Conservation (phyloP, 2,888 invertebrate genomes). For the Netelia fuscicornis region DNA sequence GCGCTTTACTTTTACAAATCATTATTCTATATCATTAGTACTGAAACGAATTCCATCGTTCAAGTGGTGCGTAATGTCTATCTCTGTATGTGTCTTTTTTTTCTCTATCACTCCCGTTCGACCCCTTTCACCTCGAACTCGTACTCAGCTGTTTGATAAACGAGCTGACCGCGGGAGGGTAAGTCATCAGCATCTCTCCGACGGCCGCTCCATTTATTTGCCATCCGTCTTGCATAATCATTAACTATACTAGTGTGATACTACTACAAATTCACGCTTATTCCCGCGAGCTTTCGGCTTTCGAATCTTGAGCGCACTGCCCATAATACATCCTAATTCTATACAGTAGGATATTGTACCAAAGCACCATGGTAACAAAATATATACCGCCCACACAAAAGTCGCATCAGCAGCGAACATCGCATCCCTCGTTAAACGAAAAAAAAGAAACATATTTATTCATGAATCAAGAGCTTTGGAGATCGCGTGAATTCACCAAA, state of each 20-base stretch:
- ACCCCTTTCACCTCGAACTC: slow-evolving; percentile 82
- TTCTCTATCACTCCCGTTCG: slow-evolving; percentile 82
- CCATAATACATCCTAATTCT: slow-evolving; percentile 6
- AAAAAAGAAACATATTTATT: background rate
- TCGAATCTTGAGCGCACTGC: slow-evolving; percentile 45
- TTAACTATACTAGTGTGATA: background rate
- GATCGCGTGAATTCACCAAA: slow-evolving; percentile 11
- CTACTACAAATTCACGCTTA: slow-evolving; percentile 45
- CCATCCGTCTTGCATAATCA: slow-evolving; percentile 45
- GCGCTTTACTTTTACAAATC: slow-evolving; percentile 40
- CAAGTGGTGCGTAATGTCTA: slow-evolving; percentile 80
- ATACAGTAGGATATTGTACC: background rate
- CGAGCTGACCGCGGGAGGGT: slow-evolving; percentile 93
- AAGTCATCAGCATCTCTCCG: slow-evolving; percentile 86
- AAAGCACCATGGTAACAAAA: slow-evolving; percentile 15
- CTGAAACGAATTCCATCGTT: slow-evolving; percentile 45
- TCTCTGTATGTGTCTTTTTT: slow-evolving; percentile 84
- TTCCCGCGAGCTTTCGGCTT: slow-evolving; percentile 50
- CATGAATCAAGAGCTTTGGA: slow-evolving; percentile 16
- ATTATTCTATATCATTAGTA: slow-evolving; percentile 53
- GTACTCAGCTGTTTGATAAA: slow-evolving; percentile 93
- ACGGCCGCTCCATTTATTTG: slow-evolving; percentile 75
- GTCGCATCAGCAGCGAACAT: slow-evolving; percentile 2
- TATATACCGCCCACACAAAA: background rate
- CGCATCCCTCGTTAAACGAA: slow-evolving; percentile 6